Conservation (phyloP, 2,888 invertebrate species). For the Galeopsomyia nigrocyanea region DNA sequence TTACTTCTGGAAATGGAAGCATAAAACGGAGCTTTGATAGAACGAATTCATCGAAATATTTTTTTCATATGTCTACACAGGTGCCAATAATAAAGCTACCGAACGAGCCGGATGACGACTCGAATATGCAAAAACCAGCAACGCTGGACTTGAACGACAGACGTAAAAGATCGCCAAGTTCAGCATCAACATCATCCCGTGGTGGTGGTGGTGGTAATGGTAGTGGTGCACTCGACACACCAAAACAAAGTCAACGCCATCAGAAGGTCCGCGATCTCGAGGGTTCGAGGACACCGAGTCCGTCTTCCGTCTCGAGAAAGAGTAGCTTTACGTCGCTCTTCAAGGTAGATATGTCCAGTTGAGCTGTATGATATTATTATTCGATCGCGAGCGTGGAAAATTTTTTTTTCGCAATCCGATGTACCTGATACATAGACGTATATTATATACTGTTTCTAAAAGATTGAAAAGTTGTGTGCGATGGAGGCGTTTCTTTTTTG, state of each 20-base stretch:
- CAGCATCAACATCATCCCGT: slow-evolving; percentile 32
- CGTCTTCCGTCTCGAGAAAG: slow-evolving; percentile 79
- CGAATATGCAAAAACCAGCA: slow-evolving; percentile 73
- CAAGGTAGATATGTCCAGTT: slow-evolving; percentile 69
- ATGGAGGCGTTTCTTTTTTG: no score
- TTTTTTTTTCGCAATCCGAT: no score
- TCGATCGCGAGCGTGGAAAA: background rate
- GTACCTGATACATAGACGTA: no score
- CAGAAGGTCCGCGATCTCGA: slow-evolving; percentile 65
- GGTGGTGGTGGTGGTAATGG: background rate
- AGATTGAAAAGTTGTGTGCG: no score
- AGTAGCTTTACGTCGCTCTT: slow-evolving; percentile 87
- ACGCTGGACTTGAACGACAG: slow-evolving; percentile 72
- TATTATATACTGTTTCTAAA: no score
- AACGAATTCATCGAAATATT: no score
- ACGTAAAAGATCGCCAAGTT: slow-evolving; percentile 52
- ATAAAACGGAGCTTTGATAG: no score
- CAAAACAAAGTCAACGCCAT: slow-evolving; percentile 30
- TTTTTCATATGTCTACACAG: slow-evolving; percentile 48
- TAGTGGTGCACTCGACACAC: slow-evolving; percentile 59
- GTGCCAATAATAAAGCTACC: slow-evolving; percentile 60
- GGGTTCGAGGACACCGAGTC: slow-evolving; percentile 76
- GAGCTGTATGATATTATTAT: slow-evolving; percentile 13
- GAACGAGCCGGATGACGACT: slow-evolving; percentile 41
- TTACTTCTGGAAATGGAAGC: no score